Conservation (phyloP, 1,140 invertebrate species). For the Diachasma alloeum region DNA sequence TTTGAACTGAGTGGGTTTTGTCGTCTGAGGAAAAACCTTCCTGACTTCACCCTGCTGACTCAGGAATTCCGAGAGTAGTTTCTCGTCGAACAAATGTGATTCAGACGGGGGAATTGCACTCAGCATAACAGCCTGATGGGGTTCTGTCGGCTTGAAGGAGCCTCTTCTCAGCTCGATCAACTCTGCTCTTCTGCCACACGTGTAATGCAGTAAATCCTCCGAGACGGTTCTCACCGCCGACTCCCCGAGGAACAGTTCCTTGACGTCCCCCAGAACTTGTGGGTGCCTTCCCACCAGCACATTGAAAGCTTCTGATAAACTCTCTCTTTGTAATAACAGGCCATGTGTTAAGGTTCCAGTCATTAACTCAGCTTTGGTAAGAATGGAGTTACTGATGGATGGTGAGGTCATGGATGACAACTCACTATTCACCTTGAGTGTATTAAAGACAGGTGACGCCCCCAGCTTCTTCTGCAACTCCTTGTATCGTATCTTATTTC, state of each 20-base stretch:
- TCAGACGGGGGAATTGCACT: conserved; percentile 26
- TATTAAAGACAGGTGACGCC: conserved; percentile 35
- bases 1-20: background rate
- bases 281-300: background rate
- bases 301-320: background rate
- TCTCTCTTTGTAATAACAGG: background rate
- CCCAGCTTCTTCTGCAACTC: conserved; percentile 40
- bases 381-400: background rate
- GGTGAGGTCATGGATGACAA: background rate
- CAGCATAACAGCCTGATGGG: background rate
- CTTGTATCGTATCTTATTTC: conserved; percentile 40
- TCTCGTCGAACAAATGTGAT: too few species aligned
- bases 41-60: conserved; percentile 12
- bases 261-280: conserved; percentile 4
- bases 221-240: conserved; percentile 14
- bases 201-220: conserved; percentile 25
- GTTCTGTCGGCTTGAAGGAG: background rate
- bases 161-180: conserved; percentile 15
- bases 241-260: conserved; percentile 14
- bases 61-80: conserved; percentile 24
- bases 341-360: conserved; percentile 21
- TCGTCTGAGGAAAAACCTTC: conserved; percentile 16
- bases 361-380: background rate
- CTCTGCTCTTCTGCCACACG: conserved; percentile 27
- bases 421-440: conserved; percentile 29